Conservation (phyloP, 2,888 invertebrate species). For the Esperia sulphurella region DNA sequence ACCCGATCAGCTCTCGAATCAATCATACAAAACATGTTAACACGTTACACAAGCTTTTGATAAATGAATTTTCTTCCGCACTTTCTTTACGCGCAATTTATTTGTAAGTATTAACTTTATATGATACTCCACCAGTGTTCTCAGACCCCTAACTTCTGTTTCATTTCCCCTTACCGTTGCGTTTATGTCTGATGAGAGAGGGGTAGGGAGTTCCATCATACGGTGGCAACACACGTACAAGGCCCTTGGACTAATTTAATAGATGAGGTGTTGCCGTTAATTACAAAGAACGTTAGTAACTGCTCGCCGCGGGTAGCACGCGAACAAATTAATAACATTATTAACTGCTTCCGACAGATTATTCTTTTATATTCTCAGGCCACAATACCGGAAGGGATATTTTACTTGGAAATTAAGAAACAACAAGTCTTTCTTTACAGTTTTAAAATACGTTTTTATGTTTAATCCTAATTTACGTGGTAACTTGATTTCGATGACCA, state of each 20-base stretch:
- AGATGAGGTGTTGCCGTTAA: conserved; percentile 78
- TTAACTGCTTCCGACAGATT: conserved; percentile 75
- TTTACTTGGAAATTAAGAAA: too few species aligned
- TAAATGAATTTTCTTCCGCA: conserved; percentile 73
- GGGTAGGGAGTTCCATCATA: conserved; percentile 35
- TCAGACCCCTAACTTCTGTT: conserved; percentile 28
- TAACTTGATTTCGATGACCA: too few species aligned
- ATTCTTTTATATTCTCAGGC: conserved; percentile 45
- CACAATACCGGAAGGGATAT: too few species aligned
- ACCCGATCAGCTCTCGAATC: conserved; percentile 27
- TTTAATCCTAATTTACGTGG: too few species aligned
- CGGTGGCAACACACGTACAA: conserved; percentile 54
- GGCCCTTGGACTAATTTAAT: conserved; percentile 75
- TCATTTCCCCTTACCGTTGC: conserved; percentile 1
- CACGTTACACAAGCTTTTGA: conserved; percentile 47
- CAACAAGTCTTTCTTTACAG: too few species aligned
- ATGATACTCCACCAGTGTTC: conserved; percentile 39
- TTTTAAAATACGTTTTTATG: too few species aligned
- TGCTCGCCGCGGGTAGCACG: conserved; percentile 60
- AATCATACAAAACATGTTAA: conserved; percentile 42
- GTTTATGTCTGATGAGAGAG: conserved; percentile 9
- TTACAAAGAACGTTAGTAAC: conserved; percentile 76
- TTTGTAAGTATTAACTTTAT: conserved; percentile 66
- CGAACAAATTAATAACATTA: conserved; percentile 75
- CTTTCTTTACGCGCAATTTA: conserved; percentile 73